These are phyloP conservation scores for Deilephila porcellus DNA, from an alignment of 2,888 invertebrate genomes.

Conservation along the genomic window DNA sequence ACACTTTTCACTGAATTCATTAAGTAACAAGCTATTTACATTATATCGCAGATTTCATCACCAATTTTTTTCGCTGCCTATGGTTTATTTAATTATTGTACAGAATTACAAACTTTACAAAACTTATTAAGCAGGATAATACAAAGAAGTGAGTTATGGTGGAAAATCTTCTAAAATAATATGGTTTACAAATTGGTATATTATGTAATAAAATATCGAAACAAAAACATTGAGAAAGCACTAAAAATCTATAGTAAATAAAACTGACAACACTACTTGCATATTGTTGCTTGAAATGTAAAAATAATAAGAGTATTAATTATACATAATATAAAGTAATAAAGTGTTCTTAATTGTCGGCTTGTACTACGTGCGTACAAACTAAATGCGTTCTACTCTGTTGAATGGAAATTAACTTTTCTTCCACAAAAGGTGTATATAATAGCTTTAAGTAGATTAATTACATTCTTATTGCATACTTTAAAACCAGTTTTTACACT, in stretches of 20 bases:
- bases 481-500: too few species aligned
- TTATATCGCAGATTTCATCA: constrained; percentile 19
- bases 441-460: too few species aligned
- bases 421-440: too few species aligned
- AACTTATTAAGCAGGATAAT: too few species aligned
- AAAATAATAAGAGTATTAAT: neutral
- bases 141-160: neutral
- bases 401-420: neutral
- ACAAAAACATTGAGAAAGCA: neutral
- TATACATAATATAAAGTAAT: neutral
- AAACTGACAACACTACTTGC: neutral
- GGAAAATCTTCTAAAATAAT: neutral
- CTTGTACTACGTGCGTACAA: neutral
- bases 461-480: too few species aligned
- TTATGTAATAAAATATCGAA: neutral
- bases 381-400: constrained; percentile 8
- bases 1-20: neutral
- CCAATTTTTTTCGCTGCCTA: neutral
- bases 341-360: neutral
- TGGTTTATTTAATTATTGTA: too few species aligned
- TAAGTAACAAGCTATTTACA: constrained; percentile 26
- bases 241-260: neutral
- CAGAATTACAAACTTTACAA: too few species aligned
- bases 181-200: too few species aligned
- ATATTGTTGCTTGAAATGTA: neutral